A percentile compares a stretch with the other conserved stretches of the same genome.
Evolutionary conservation across 2,113 vertebrate species (phyloP).

Genomic region (Megaceryle torquata): DNA sequence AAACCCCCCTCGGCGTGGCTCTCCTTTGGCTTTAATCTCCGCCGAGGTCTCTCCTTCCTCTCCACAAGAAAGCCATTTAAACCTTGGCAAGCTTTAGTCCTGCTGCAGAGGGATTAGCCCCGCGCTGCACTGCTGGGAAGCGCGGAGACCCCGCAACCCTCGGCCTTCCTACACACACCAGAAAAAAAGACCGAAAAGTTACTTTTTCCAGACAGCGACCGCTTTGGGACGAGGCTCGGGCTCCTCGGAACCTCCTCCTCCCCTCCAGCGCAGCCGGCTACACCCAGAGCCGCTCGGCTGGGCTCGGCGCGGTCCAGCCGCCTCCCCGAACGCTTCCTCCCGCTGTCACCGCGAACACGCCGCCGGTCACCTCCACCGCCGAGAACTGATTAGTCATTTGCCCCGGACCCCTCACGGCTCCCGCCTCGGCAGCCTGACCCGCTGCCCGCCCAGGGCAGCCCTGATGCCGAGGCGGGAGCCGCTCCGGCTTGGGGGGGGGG

Average conservation of each 20-base stretch:
- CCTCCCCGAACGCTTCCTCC: not conserved
- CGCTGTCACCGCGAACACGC: not conserved
- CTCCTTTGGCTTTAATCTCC: constrained; percentile 48
- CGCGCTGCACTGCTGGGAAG: not conserved
- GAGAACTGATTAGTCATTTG: not conserved
- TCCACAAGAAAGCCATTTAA: constrained; percentile 18
- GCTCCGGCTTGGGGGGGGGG: not conserved
- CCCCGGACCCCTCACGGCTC: not conserved
- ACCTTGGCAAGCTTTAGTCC: not conserved
- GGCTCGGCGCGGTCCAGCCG: not conserved
- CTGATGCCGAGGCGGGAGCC: not conserved
- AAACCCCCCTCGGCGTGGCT: constrained; percentile 15
- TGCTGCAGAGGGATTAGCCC: not conserved
- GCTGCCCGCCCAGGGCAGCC: not conserved
- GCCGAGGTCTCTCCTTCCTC: constrained; percentile 25
- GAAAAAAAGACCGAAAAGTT: not conserved
- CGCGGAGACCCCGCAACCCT: not conserved
- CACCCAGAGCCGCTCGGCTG: not conserved
- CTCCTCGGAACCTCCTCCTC: not conserved
- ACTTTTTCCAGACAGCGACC: not conserved
- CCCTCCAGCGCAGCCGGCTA: not conserved
- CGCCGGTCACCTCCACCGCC: not conserved
- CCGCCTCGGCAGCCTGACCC: not conserved
- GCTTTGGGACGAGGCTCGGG: not conserved
- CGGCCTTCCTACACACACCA: not conserved